A percentile compares a stretch with the other conserved stretches of the same genome.
These are phyloP conservation scores for Orbicella faveolata DNA, from an alignment of 64 coral and sea anemone species.

Conservation along the genomic window DNA sequence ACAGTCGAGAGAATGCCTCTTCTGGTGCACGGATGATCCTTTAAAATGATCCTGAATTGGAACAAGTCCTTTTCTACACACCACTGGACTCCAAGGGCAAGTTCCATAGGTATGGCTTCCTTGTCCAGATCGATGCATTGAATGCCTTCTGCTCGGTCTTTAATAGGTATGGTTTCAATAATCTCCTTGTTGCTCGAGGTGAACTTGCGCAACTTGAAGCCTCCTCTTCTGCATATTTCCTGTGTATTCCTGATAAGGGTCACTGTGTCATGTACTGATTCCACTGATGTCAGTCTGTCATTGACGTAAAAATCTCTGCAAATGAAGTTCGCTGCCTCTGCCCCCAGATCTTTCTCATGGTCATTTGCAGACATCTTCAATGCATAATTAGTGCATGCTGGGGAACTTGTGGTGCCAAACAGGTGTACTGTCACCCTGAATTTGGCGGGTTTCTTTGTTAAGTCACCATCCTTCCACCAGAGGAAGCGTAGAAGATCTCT, in stretches of 20 bases:
- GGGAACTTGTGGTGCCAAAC: constrained; percentile 61
- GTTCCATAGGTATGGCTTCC: background rate
- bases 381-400: constrained; percentile 51
- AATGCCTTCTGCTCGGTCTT: background rate
- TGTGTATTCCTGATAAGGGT: background rate
- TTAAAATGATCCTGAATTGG: background rate
- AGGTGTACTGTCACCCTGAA: constrained; percentile 64
- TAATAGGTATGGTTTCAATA: background rate
- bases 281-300: background rate
- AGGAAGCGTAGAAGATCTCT: constrained; percentile 47
- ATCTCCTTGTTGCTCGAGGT: background rate
- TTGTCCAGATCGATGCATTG: background rate
- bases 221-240: background rate
- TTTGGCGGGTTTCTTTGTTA: constrained; percentile 22
- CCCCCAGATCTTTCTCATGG: constrained; percentile 4
- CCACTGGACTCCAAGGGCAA: background rate
- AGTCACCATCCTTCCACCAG: constrained; percentile 56
- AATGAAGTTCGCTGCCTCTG: constrained; percentile 13
- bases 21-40: background rate
- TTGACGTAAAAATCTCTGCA: constrained; percentile 33
- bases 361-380: constrained; percentile 48
- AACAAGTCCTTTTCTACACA: background rate
- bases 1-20: constrained; percentile 9
- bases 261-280: background rate
- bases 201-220: background rate